These are phyloP conservation scores for Cephalopterus ornatus DNA, from an alignment of 2,113 vertebrate species.

Conservation along the genomic window DNA sequence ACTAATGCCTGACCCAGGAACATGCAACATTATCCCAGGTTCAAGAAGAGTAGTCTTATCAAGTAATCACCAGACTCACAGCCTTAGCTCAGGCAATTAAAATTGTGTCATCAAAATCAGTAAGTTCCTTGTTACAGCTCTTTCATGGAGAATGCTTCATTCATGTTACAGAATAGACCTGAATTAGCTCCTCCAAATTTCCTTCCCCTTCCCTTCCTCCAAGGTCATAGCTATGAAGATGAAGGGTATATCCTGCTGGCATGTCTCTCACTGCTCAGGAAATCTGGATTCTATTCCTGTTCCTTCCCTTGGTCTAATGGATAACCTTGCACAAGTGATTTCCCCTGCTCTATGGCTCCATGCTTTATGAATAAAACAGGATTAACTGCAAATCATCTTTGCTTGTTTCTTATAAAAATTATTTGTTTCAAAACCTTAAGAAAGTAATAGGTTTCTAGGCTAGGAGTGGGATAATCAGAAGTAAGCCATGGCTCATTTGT, in stretches of 20 bases:
- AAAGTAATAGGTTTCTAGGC: not conserved
- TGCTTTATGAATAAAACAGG: not conserved
- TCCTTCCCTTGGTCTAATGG: not conserved
- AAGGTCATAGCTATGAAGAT: not conserved
- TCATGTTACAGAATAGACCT: not conserved
- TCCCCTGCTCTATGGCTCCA: not conserved
- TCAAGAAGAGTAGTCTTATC: not conserved
- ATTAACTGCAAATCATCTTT: not conserved
- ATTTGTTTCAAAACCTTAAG: not conserved
- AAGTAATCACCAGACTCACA: not conserved
- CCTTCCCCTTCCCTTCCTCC: not conserved
- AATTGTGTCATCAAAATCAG: not conserved
- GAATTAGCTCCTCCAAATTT: not conserved
- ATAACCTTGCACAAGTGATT: not conserved
- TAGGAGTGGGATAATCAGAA: not conserved
- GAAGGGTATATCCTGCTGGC: slow-evolving; percentile 8
- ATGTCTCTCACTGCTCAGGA: slow-evolving; percentile 20
- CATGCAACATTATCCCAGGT: not conserved
- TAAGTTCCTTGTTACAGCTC: not conserved
- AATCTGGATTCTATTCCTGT: slow-evolving; percentile 33
- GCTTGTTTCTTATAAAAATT: not conserved
- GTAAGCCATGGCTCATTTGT: not conserved
- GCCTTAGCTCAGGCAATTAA: not conserved
- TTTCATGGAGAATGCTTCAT: not conserved
- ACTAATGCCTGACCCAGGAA: not conserved